Conservation (phyloP, 2,113 vertebrate species). For the Phasianus colchicus region DNA sequence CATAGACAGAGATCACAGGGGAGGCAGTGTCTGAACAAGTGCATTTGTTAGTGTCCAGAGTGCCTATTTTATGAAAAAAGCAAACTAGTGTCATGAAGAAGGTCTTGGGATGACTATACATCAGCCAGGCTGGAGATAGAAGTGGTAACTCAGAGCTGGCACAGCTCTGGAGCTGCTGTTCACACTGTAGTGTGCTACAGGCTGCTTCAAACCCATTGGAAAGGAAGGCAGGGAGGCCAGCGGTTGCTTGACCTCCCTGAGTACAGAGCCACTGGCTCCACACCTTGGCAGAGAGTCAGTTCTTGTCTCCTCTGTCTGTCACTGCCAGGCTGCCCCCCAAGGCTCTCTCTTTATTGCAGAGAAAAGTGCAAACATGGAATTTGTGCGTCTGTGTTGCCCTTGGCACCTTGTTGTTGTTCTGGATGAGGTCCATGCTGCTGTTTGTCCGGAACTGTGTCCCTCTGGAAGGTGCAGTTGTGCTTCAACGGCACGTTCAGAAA, state of each 20-base stretch:
- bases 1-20: neutral
- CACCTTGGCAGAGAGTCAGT: neutral
- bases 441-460: neutral
- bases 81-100: neutral
- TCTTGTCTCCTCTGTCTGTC: neutral
- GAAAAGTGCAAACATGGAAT: neutral
- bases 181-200: neutral
- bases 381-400: neutral
- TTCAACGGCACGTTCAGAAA: neutral
- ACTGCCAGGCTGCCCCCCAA: neutral
- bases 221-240: neutral
- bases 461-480: neutral
- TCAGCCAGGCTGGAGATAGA: neutral
- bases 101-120: neutral
- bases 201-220: neutral
- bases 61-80: neutral
- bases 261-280: accelerated
- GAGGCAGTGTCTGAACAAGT: neutral
- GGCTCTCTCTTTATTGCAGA: neutral
- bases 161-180: accelerated
- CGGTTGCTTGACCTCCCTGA: neutral
- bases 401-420: neutral
- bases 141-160: neutral
- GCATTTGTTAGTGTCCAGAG: neutral
- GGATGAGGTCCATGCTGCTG: neutral